Evolutionary conservation across 2,888 invertebrate species (phyloP).

Genomic region (Periphyllus acericola): DNA sequence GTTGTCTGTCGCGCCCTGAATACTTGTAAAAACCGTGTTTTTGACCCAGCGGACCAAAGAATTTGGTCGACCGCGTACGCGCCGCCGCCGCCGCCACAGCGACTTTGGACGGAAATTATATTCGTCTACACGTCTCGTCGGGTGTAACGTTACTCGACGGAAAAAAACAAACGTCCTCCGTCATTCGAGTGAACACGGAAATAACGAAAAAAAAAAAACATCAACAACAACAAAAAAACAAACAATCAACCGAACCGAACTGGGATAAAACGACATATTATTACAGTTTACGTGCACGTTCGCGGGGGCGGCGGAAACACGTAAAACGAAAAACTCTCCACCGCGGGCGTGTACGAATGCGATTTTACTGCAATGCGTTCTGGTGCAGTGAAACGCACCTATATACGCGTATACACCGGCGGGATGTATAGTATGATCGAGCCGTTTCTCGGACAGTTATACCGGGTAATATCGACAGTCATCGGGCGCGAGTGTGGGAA

Average conservation of each 20-base stretch:
- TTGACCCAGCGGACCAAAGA: slow-evolving; percentile 50
- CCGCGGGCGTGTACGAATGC: no score
- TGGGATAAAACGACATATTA: background rate
- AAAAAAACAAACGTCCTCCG: background rate
- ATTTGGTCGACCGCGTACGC: slow-evolving; percentile 40
- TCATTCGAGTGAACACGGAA: background rate
- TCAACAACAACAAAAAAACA: background rate
- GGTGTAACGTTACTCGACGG: slow-evolving; percentile 35
- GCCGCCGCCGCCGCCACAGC: background rate
- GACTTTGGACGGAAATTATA: slow-evolving; percentile 3
- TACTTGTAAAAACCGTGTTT: slow-evolving; percentile 28
- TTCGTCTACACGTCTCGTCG: slow-evolving; percentile 7
- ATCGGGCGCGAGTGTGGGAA: no score
- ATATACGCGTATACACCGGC: no score
- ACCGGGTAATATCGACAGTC: background rate
- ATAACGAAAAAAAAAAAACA: background rate
- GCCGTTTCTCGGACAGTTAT: background rate
- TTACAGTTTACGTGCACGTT: background rate
- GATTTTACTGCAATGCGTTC: no score
- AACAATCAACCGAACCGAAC: background rate
- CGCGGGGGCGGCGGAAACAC: background rate
- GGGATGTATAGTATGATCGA: no score
- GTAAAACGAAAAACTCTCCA: no score
- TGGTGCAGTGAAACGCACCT: background rate
- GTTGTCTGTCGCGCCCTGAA: slow-evolving; percentile 39